Percentiles rank a stretch among this genome's conserved stretches.
Evolutionary conservation across 2,797 vertebrate genomes (phyloP).

Genomic region (Microctenopoma lineatum): DNA sequence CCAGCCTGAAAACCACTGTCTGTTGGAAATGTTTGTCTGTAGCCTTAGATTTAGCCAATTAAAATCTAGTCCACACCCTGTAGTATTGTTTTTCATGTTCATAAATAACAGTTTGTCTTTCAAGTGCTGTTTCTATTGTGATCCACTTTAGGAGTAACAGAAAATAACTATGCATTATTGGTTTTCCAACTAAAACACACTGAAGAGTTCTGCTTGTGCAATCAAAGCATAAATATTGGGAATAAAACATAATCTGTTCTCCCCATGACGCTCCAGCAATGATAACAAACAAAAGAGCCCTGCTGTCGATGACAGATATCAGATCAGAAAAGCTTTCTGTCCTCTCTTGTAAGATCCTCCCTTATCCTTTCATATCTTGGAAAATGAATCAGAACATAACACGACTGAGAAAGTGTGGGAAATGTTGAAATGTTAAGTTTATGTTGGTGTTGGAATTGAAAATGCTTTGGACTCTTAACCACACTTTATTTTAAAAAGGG

Average conservation of each 20-base stretch:
- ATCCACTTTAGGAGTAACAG: not conserved
- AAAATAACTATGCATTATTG: not conserved
- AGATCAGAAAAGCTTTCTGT: constrained; percentile 26
- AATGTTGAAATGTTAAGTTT: not conserved
- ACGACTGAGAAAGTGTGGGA: not conserved
- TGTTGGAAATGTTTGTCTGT: constrained; percentile 7
- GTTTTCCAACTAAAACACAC: constrained; percentile 15
- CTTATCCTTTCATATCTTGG: not conserved
- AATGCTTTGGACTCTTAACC: not conserved
- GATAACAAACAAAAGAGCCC: constrained; percentile 30
- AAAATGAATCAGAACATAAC: constrained; percentile 11
- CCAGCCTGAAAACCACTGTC: not conserved
- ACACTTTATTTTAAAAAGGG: not conserved
- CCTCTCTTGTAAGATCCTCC: constrained; percentile 5
- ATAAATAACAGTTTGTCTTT: not conserved
- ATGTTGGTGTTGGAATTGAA: not conserved
- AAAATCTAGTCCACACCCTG: not conserved
- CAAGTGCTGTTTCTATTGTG: not conserved
- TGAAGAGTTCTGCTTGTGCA: constrained; percentile 20
- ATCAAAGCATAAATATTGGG: not conserved
- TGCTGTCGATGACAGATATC: constrained; percentile 19
- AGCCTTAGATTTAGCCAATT: not conserved
- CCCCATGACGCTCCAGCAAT: constrained; percentile 2
- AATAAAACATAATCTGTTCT: constrained; percentile 14
- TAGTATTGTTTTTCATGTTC: not conserved